A percentile compares a stretch with the other conserved stretches of the same genome.
phyloP scores from a whole-genome alignment of 2,797 vertebrate species.

The Rachycentron canadum region DNA sequence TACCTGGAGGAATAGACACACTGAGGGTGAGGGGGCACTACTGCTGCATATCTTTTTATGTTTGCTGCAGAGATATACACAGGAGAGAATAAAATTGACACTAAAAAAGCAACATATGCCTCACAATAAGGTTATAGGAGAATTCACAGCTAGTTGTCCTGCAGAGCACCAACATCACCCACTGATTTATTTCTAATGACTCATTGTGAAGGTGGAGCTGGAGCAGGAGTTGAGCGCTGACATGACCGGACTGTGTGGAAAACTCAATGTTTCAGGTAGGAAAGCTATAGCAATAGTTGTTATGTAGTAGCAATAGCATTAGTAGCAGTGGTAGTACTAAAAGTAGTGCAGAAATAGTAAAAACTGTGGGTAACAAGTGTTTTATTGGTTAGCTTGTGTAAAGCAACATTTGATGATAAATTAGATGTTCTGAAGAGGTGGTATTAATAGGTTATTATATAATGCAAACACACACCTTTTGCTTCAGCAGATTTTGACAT shows the following conservation, averaged over 20 bases:
- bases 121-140: not conserved
- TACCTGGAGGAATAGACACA: conserved; percentile 71
- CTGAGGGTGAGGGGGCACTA: conserved; percentile 81
- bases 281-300: not conserved
- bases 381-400: no score
- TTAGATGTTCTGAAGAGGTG: no score
- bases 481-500: not conserved
- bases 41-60: fast-evolving
- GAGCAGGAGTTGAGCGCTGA: conserved; percentile 64
- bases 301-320: not conserved
- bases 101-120: not conserved
- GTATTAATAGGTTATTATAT: not conserved
- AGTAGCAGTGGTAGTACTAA: not conserved
- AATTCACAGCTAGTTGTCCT: not conserved
- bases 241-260: conserved; percentile 81
- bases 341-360: not conserved
- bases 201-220: conserved; percentile 73
- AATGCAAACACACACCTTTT: not conserved
- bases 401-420: not conserved
- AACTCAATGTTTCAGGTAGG: conserved; percentile 52
- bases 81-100: not conserved
- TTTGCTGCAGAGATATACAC: not conserved
- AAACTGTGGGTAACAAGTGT: not conserved
- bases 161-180: not conserved
- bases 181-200: not conserved